Percentiles rank a stretch among this genome's conserved stretches.
These are phyloP conservation scores for Meloe dianella DNA, from an alignment of 2,888 invertebrate species.

Conservation along the genomic window DNA sequence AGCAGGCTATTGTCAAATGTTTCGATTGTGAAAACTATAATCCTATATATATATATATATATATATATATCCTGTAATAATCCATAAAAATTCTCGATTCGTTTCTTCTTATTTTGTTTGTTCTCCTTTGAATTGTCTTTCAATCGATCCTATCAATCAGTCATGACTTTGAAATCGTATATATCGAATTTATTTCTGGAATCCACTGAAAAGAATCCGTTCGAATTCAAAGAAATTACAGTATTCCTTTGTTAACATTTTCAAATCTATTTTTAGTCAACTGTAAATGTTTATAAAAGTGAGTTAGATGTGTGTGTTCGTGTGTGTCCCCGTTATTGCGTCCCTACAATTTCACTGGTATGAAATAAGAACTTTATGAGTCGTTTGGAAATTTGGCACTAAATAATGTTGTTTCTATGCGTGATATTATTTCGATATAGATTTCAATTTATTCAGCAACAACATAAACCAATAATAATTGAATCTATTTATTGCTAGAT, in stretches of 20 bases:
- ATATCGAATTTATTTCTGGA: not conserved
- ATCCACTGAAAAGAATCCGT: not conserved
- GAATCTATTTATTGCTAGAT: constrained; percentile 8
- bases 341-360: not conserved
- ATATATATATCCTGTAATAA: constrained; percentile 10
- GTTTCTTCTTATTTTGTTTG: not conserved
- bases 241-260: constrained; percentile 2
- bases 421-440: constrained; percentile 15
- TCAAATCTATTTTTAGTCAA: constrained; percentile 9
- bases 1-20: not conserved
- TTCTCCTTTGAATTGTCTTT: not conserved
- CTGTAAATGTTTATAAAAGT: constrained; percentile 9
- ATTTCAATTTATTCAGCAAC: not conserved
- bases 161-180: not conserved
- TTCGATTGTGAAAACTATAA: not conserved
- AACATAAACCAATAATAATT: constrained; percentile 1
- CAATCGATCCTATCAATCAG: constrained; percentile 6
- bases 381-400: constrained; percentile 23
- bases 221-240: not conserved
- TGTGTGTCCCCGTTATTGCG: not conserved
- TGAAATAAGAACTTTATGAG: constrained; percentile 24
- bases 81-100: not conserved
- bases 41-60: too few relatives aligned
- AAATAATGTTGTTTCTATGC: constrained; percentile 20
- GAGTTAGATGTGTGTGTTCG: too few relatives aligned